phyloP scores from a whole-genome alignment of 2,888 invertebrate genomes.

The Drosophila subquinaria region DNA sequence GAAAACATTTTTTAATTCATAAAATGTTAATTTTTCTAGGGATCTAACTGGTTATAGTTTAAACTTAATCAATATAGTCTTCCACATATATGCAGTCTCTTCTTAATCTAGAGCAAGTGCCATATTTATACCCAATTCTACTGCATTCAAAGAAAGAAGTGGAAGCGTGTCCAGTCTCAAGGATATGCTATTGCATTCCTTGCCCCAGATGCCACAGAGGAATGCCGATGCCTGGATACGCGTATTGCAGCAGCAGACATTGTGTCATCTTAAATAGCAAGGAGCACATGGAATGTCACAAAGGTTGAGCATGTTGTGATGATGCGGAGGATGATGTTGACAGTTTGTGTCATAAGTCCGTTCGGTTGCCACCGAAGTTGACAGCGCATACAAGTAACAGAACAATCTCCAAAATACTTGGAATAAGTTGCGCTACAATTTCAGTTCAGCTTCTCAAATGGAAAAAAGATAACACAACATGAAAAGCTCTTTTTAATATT shows the following conservation, averaged over 20 bases:
- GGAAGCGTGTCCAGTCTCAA: not conserved
- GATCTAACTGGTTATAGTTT: no score
- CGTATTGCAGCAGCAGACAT: not conserved
- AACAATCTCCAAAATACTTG: not conserved
- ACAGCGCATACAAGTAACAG: not conserved
- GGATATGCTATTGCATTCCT: not conserved
- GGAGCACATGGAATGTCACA: not conserved
- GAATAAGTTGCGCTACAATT: not conserved
- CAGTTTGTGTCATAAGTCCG: not conserved
- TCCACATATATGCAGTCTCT: no score
- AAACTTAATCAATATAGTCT: no score
- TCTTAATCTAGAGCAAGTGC: not conserved
- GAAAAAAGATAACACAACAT: no score
- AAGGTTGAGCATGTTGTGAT: slow-evolving; percentile 1
- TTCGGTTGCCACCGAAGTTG: not conserved
- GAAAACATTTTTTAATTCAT: no score
- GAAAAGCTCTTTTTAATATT: not conserved
- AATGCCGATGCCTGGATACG: not conserved
- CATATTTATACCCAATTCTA: not conserved
- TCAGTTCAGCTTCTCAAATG: not conserved
- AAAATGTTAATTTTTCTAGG: no score
- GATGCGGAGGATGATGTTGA: not conserved
- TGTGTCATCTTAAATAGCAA: not conserved
- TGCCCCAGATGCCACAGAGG: not conserved
- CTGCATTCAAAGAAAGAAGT: not conserved